Percentiles rank a stretch among this genome's conserved stretches.
phyloP scores from a whole-genome alignment of 2,888 invertebrate genomes.

The Caenorhabditis sulstoni region DNA sequence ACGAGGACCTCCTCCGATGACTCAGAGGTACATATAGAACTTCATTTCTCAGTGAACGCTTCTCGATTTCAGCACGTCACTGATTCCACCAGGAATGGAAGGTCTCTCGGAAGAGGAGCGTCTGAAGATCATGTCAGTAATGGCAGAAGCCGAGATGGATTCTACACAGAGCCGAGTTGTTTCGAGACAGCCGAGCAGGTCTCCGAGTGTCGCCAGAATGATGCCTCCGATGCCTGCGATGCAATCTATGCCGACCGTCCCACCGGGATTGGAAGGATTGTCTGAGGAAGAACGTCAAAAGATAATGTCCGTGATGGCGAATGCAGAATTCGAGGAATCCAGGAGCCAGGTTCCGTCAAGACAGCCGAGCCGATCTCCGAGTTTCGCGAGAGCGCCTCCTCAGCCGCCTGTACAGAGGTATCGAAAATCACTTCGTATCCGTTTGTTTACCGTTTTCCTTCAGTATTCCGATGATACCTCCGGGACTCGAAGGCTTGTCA shows the following conservation, averaged over 20 bases:
- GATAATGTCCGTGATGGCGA: slow-evolving; percentile 85
- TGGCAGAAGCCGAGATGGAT: slow-evolving; percentile 79
- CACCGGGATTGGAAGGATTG: slow-evolving; percentile 80
- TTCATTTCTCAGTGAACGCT: not conserved
- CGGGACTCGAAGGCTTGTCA: slow-evolving; percentile 81
- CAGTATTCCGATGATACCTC: slow-evolving; percentile 41
- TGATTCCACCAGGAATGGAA: slow-evolving; percentile 76
- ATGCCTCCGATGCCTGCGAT: slow-evolving; percentile 14
- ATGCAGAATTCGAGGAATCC: slow-evolving; percentile 82
- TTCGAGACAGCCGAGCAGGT: slow-evolving; percentile 45
- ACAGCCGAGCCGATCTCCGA: slow-evolving; percentile 48
- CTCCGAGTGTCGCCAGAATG: slow-evolving; percentile 33
- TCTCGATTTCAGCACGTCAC: slow-evolving; percentile 24
- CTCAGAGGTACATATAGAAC: slow-evolving; percentile 3
- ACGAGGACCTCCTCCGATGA: slow-evolving; percentile 21
- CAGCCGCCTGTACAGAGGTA: slow-evolving; percentile 16
- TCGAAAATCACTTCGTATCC: not conserved
- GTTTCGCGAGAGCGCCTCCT: slow-evolving; percentile 27
- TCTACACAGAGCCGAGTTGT: slow-evolving; percentile 19
- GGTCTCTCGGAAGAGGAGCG: slow-evolving; percentile 84
- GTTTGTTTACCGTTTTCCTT: not conserved
- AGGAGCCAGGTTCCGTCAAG: slow-evolving; percentile 35
- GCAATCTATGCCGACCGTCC: slow-evolving; percentile 14
- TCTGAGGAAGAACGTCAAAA: slow-evolving; percentile 84
- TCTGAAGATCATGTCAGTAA: slow-evolving; percentile 84